These are phyloP conservation scores for Chalcosyrphus nemorum DNA, from an alignment of 2,888 invertebrate genomes.

Conservation along the genomic window DNA sequence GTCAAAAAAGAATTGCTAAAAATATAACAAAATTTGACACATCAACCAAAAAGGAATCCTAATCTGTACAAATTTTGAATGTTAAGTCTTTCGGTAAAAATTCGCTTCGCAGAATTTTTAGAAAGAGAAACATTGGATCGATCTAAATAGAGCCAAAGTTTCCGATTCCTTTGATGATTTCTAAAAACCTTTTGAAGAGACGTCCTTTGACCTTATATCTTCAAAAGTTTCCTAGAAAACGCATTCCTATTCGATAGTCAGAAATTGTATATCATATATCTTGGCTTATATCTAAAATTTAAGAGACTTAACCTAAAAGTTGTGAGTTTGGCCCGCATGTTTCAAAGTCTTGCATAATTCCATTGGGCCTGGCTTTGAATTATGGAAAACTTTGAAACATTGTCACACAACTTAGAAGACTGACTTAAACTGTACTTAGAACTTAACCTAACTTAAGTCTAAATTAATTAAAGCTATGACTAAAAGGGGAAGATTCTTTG, in stretches of 20 bases:
- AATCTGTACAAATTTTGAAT: neutral
- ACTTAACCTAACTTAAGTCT: neutral
- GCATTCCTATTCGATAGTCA: constrained; percentile 4
- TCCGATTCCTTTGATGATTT: neutral
- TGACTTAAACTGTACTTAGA: neutral
- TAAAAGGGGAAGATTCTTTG: too few species aligned
- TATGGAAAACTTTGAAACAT: constrained; percentile 42
- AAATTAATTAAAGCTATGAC: too few species aligned
- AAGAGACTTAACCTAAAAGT: neutral
- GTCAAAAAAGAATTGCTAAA: neutral
- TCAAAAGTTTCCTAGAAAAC: neutral
- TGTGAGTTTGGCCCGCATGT: constrained; percentile 44
- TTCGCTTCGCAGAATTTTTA: constrained; percentile 5
- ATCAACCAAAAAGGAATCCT: neutral
- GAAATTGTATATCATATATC: too few species aligned
- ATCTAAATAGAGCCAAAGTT: neutral
- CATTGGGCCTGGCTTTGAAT: constrained; percentile 38
- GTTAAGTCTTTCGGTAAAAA: constrained; percentile 15
- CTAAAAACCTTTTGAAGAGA: neutral
- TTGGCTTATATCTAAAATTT: too few species aligned
- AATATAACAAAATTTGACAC: constrained; percentile 18
- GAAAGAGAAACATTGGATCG: constrained; percentile 2
- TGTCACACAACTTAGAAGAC: constrained; percentile 3
- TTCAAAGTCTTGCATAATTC: constrained; percentile 36
- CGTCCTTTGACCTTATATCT: neutral